Evolutionary conservation across 2,113 vertebrate genomes (phyloP), one percentile per base, ranked within the genome.

Genomic region (Chaenogobius annularis): DNA sequence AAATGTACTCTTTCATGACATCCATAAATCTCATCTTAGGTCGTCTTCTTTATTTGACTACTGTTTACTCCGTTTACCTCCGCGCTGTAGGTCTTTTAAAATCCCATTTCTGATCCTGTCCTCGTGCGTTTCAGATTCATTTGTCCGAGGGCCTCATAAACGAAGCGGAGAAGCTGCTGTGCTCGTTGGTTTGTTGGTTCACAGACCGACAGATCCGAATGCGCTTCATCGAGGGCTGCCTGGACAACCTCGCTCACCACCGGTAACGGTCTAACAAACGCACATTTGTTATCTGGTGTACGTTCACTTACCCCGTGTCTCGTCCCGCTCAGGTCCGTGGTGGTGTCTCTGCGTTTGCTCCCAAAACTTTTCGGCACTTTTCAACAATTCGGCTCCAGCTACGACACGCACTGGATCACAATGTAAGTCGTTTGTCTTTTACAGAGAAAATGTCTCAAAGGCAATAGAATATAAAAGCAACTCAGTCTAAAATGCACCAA

Each of bases 401-500:
- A 98, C 0, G 98, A 99, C 88, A 99, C 98, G 2, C 98, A 99
- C 81, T 99, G 98, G 98, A 99, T 99, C 89, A 99, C 98, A 66
- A 99, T 99, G 98, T 99, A 90, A 95, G 14, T 19, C 35, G 7
- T 8, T 44, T 19, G 13, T 40, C 0, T 1, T 15, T 48, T 12
- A n/a, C n/a, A n/a, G n/a, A n/a, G n/a, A n/a, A 31, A 31, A 4
- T 31, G 26, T 31, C 26, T 31, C 26, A 31, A 31, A 31, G 26
- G 26, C n/a, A n/a, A n/a, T n/a, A n/a, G n/a, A n/a, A n/a, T n/a
- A n/a, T n/a, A n/a, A n/a, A n/a, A n/a, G n/a, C n/a, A n/a, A n/a
- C n/a, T n/a, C n/a, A 31, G 4, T 31, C 26, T 31, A 31, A 31
- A 31, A 31, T 31, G 4, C 26, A 31, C 26, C 26, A 31, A 31